Conservation (phyloP, 1,140 invertebrate species). For the Pantala flavescens region DNA sequence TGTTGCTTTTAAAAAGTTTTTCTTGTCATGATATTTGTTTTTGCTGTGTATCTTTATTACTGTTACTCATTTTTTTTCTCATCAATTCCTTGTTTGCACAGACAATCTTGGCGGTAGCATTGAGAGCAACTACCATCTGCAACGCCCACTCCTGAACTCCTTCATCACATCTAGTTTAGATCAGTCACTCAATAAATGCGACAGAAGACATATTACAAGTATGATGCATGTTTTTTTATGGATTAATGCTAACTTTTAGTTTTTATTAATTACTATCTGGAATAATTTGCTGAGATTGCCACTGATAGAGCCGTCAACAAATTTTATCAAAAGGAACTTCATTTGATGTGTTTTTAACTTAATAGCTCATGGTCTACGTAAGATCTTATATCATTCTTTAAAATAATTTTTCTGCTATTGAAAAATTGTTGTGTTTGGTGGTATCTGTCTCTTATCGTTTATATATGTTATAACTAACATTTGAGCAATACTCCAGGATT, state of each 20-base stretch:
- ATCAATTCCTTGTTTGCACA: background rate
- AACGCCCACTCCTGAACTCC: constrained; percentile 13
- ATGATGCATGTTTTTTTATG: constrained; percentile 8
- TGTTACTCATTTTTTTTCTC: background rate
- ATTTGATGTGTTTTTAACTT: too few relatives aligned
- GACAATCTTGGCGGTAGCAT: constrained; percentile 12
- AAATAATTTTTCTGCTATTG: too few relatives aligned
- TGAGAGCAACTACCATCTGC: constrained; percentile 10
- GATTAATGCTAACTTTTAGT: background rate
- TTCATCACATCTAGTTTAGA: constrained; percentile 15
- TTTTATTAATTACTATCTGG: background rate
- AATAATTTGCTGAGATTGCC: too few relatives aligned
- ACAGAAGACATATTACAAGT: constrained; percentile 11
- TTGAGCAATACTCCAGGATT: too few relatives aligned
- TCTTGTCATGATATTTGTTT: background rate
- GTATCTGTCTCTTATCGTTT: too few relatives aligned
- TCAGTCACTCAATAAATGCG: constrained; percentile 14
- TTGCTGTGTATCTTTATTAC: background rate
- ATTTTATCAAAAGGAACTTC: too few relatives aligned
- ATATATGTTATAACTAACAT: too few relatives aligned
- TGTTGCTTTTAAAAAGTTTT: background rate
- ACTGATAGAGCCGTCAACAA: too few relatives aligned
- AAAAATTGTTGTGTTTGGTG: too few relatives aligned
- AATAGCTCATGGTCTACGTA: too few relatives aligned
- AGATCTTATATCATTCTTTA: too few relatives aligned